These are phyloP conservation scores for Brachyalestes nurse DNA, from an alignment of 2,797 vertebrate genomes.

Conservation along the genomic window DNA sequence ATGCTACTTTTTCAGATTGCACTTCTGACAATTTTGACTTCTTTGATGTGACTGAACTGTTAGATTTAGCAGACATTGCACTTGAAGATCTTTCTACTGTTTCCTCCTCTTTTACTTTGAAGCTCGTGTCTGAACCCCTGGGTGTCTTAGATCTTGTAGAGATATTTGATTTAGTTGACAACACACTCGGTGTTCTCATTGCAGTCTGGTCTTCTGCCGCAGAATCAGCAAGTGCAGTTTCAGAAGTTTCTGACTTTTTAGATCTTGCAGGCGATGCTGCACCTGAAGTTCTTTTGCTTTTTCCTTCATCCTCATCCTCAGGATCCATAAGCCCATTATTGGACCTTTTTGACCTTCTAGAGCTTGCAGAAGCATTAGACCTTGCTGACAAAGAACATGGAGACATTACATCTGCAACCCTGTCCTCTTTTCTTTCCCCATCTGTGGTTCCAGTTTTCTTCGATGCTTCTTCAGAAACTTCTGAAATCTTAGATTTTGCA, in stretches of 20 bases:
- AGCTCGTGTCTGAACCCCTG: slow-evolving; percentile 9
- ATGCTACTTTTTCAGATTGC: slow-evolving; percentile 1
- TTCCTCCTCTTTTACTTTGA: slow-evolving; percentile 39
- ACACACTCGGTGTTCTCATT: slow-evolving; percentile 34
- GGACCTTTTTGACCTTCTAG: slow-evolving; percentile 23
- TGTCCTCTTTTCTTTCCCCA: slow-evolving; percentile 41
- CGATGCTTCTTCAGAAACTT: background rate
- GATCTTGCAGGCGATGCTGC: slow-evolving; percentile 57
- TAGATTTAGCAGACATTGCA: slow-evolving; percentile 51
- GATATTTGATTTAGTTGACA: slow-evolving; percentile 52
- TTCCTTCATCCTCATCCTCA: slow-evolving; percentile 11
- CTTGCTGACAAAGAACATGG: slow-evolving; percentile 26
- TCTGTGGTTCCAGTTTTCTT: slow-evolving; percentile 2
- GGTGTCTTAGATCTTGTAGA: slow-evolving; percentile 55
- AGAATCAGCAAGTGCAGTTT: slow-evolving; percentile 43
- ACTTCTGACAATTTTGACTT: slow-evolving; percentile 52
- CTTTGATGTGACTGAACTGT: slow-evolving; percentile 30
- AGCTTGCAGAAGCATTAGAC: background rate
- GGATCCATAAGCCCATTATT: background rate
- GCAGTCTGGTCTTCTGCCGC: slow-evolving; percentile 6
- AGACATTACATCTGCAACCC: slow-evolving; percentile 23
- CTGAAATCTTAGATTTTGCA: slow-evolving; percentile 27
- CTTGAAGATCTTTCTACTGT: slow-evolving; percentile 61
- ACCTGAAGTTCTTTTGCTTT: slow-evolving; percentile 17
- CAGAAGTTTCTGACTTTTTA: slow-evolving; percentile 62